A percentile compares a stretch with the other conserved stretches of the same genome.
These are phyloP conservation scores for Enteromius radiatus DNA, from an alignment of 2,797 vertebrate species.

Conservation along the genomic window DNA sequence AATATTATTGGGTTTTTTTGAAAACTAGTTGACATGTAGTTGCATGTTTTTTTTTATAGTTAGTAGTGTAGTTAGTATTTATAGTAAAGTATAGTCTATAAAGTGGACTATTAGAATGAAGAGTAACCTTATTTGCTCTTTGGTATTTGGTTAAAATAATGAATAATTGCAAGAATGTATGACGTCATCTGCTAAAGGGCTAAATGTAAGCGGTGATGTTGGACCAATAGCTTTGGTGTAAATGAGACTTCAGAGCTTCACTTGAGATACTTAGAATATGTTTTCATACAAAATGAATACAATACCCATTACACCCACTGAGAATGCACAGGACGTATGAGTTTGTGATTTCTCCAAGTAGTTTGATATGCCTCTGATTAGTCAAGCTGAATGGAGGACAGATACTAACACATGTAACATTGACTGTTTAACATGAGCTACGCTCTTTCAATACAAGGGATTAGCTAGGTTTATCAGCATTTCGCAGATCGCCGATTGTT, in stretches of 20 bases:
- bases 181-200: neutral
- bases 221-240: neutral
- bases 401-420: slow-evolving; percentile 48
- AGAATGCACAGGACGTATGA: neutral
- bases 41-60: too few relatives aligned
- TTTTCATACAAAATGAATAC: neutral
- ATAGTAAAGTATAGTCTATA: too few relatives aligned
- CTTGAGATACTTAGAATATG: neutral
- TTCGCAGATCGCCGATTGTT: slow-evolving; percentile 51
- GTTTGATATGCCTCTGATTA: slow-evolving; percentile 51
- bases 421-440: slow-evolving; percentile 58
- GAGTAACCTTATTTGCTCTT: neutral
- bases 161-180: neutral
- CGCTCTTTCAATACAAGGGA: slow-evolving; percentile 52
- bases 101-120: too few relatives aligned
- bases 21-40: too few relatives aligned
- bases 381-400: slow-evolving; percentile 44
- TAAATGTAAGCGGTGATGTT: neutral
- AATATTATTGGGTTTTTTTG: neutral
- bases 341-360: slow-evolving; percentile 32
- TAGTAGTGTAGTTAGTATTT: too few relatives aligned
- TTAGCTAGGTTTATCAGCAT: slow-evolving; percentile 55
- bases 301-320: neutral
- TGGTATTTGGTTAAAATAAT: neutral
- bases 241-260: neutral